These are phyloP conservation scores for Selene dorsalis DNA, from an alignment of 2,797 vertebrate species.

Conservation along the genomic window DNA sequence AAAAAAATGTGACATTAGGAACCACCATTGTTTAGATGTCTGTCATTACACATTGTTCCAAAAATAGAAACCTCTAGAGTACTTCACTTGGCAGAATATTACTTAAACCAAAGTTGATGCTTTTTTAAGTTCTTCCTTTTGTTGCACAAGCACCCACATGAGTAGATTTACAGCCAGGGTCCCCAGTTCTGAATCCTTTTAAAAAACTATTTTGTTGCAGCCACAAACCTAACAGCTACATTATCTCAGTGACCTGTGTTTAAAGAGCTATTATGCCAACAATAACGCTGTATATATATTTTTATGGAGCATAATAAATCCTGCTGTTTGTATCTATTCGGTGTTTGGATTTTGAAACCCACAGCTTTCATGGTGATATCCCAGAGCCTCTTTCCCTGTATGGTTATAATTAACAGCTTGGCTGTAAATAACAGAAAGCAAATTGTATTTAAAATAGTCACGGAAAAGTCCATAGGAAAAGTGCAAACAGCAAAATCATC, in stretches of 20 bases:
- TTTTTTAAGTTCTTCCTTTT: constrained; percentile 39
- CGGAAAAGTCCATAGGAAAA: constrained; percentile 48
- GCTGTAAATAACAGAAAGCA: constrained; percentile 47
- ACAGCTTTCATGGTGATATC: constrained; percentile 44
- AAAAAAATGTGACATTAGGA: constrained; percentile 27
- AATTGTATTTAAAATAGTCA: constrained; percentile 49
- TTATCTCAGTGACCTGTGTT: constrained; percentile 59
- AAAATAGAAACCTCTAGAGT: constrained; percentile 51
- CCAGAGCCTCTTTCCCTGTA: constrained; percentile 35
- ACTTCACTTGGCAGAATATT: constrained; percentile 45
- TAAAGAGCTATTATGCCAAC: constrained; percentile 55
- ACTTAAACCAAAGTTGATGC: constrained; percentile 40
- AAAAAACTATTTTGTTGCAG: constrained; percentile 55
- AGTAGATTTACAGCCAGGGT: constrained; percentile 36
- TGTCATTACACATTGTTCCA: constrained; percentile 38
- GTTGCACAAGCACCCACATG: constrained; percentile 57
- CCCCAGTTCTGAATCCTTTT: constrained; percentile 41
- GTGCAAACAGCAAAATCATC: constrained; percentile 32
- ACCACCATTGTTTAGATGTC: constrained; percentile 33
- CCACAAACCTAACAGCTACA: constrained; percentile 55
- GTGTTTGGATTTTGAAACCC: constrained; percentile 42
- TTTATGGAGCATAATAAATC: constrained; percentile 60
- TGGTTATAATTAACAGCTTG: constrained; percentile 62
- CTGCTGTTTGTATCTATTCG: constrained; percentile 50
- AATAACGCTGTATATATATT: constrained; percentile 48